Evolutionary conservation across 2,888 invertebrate species (phyloP).

Genomic region (Drosophila monieri): DNA sequence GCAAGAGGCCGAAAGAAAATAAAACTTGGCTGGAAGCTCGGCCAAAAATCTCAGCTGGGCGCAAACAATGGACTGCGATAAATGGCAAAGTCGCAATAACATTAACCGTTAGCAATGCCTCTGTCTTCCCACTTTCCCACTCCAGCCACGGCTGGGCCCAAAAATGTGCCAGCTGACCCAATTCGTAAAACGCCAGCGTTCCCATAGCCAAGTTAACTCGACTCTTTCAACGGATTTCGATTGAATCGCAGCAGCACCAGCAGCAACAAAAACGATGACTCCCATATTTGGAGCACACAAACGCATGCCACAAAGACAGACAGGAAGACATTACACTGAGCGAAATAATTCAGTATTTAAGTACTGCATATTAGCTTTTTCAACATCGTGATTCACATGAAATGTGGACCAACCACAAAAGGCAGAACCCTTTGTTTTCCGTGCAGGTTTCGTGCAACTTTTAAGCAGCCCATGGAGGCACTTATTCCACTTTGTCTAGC

Average conservation of each 20-base stretch:
- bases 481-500: conserved; percentile 53
- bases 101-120: conserved; percentile 70
- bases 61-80: conserved; percentile 65
- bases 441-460: background rate
- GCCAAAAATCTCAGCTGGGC: conserved; percentile 40
- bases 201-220: conserved; percentile 45
- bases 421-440: background rate
- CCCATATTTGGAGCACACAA: conserved; percentile 58
- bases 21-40: background rate
- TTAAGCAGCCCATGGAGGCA: conserved; percentile 62
- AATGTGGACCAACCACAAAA: no score
- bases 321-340: conserved; percentile 33
- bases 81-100: conserved; percentile 69
- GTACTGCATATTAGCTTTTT: no score
- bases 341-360: background rate
- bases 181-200: conserved; percentile 49
- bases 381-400: no score
- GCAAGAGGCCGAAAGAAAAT: conserved; percentile 18
- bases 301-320: conserved; percentile 16
- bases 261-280: conserved; percentile 26
- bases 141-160: conserved; percentile 46
- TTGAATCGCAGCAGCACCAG: conserved; percentile 73
- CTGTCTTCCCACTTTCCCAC: conserved; percentile 1
- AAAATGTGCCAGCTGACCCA: conserved; percentile 73
- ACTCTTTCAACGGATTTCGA: conserved; percentile 60